A percentile compares a stretch with the other conserved stretches of the same genome.
These are phyloP conservation scores for Lichenostomus cassidix DNA, from an alignment of 2,113 vertebrate species.

Conservation along the genomic window DNA sequence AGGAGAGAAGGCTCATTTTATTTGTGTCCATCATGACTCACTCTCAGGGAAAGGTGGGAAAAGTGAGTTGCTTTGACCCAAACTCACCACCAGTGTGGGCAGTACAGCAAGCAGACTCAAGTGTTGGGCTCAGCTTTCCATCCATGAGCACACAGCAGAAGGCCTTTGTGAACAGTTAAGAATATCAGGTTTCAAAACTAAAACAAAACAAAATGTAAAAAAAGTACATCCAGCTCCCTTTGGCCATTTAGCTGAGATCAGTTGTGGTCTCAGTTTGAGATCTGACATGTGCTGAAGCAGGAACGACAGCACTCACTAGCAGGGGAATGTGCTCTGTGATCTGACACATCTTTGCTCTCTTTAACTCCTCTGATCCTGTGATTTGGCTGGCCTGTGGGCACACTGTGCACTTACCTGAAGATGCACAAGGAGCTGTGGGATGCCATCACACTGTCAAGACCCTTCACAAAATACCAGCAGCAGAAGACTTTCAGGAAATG, in stretches of 20 bases:
- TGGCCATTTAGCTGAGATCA: constrained; percentile 38
- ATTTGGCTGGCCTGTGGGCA: constrained; percentile 37
- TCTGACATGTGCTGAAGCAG: background rate
- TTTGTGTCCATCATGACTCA: background rate
- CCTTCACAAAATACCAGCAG: background rate
- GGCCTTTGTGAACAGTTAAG: background rate
- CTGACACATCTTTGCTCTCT: constrained; percentile 21
- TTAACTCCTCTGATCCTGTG: constrained; percentile 13
- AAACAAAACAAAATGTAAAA: background rate
- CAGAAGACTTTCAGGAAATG: constrained; percentile 44
- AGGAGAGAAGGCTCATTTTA: background rate
- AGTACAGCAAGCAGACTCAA: background rate
- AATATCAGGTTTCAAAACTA: background rate
- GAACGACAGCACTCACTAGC: background rate
- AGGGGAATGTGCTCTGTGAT: constrained; percentile 20
- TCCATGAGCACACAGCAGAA: background rate
- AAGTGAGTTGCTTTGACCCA: background rate
- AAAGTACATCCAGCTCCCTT: background rate
- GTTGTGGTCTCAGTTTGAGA: background rate
- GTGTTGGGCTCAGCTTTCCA: background rate
- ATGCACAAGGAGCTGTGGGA: constrained; percentile 36
- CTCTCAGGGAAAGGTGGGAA: background rate
- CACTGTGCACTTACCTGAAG: background rate
- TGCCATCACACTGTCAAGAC: constrained; percentile 35
- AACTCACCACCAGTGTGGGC: background rate